Percentiles rank a stretch among this genome's conserved stretches.
Evolutionary conservation across 2,888 invertebrate genomes (phyloP).

Genomic region (Agriopis aurantiaria): DNA sequence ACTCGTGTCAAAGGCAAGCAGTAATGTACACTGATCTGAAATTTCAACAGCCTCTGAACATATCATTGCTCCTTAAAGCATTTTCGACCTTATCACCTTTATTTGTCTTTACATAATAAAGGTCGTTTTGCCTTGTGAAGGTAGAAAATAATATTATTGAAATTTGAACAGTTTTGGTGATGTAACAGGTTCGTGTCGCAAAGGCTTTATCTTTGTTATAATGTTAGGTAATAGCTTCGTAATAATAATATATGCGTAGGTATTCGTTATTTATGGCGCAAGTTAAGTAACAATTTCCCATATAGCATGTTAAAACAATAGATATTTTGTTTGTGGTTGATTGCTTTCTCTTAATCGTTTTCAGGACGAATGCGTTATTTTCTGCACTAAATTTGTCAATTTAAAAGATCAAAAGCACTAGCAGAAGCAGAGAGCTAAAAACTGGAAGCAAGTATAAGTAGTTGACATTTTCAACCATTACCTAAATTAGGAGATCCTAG

Average conservation of each 20-base stretch:
- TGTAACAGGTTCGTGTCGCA: constrained; percentile 40
- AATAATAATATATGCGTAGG: constrained; percentile 21
- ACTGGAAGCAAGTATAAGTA: no score
- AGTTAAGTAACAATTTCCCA: constrained; percentile 20
- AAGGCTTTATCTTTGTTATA: constrained; percentile 35
- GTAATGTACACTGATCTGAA: constrained; percentile 52
- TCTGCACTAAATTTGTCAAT: no score
- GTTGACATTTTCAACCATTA: no score
- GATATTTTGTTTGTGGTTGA: neutral
- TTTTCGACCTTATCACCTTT: constrained; percentile 33
- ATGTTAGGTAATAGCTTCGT: constrained; percentile 20
- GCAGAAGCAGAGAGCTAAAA: no score
- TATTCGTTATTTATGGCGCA: constrained; percentile 24
- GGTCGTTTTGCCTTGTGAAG: constrained; percentile 35
- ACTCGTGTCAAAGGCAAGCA: constrained; percentile 49
- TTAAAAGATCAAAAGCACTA: no score
- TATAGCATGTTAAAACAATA: constrained; percentile 9
- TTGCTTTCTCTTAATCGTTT: neutral
- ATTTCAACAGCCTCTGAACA: constrained; percentile 53
- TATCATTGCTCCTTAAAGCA: constrained; percentile 42
- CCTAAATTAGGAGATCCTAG: no score
- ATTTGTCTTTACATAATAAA: constrained; percentile 19
- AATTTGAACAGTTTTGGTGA: constrained; percentile 44
- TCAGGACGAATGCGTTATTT: neutral
- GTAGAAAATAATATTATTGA: constrained; percentile 45